phyloP scores from a whole-genome alignment of 2,113 vertebrate genomes.

The Dascyllus trimaculatus region DNA sequence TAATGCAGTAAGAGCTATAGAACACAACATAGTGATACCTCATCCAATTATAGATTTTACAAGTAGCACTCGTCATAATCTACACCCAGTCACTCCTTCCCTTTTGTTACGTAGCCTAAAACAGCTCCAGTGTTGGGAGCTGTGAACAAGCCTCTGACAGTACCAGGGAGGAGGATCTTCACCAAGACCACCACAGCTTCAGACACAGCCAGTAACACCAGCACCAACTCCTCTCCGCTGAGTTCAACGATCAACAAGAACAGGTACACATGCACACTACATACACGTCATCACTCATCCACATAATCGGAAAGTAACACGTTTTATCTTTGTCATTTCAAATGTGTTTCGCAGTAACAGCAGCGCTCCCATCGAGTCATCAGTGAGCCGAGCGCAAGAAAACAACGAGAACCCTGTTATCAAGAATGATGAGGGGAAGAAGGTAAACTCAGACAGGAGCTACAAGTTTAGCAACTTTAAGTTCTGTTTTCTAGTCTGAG shows the following conservation, averaged over 20 bases:
- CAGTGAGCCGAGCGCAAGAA: constrained; percentile 92
- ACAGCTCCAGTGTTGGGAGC: constrained; percentile 92
- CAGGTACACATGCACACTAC: constrained; percentile 82
- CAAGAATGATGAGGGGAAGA: constrained; percentile 90
- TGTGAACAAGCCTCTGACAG: constrained; percentile 96
- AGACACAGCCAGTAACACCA: constrained; percentile 90
- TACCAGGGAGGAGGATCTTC: constrained; percentile 92
- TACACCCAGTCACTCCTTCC: not conserved
- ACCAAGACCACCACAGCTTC: constrained; percentile 86
- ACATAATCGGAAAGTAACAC: not conserved
- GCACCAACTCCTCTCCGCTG: constrained; percentile 89
- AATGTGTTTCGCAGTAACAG: constrained; percentile 67
- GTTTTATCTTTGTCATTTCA: not conserved
- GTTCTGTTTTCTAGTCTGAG: not conserved
- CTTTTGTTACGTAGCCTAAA: constrained; percentile 87
- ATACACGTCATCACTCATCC: not conserved
- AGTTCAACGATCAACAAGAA: constrained; percentile 89
- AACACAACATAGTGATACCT: not conserved
- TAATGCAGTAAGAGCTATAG: too few relatives aligned
- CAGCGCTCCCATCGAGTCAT: constrained; percentile 88
- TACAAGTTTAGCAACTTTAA: not conserved
- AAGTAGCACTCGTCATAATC: not conserved
- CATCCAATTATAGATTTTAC: not conserved
- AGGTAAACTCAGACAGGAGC: constrained; percentile 76
- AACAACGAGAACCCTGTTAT: constrained; percentile 97